Percentiles rank a stretch among this genome's conserved stretches.
phyloP scores from a whole-genome alignment of 2,113 vertebrate species.

The Spea bombifrons region DNA sequence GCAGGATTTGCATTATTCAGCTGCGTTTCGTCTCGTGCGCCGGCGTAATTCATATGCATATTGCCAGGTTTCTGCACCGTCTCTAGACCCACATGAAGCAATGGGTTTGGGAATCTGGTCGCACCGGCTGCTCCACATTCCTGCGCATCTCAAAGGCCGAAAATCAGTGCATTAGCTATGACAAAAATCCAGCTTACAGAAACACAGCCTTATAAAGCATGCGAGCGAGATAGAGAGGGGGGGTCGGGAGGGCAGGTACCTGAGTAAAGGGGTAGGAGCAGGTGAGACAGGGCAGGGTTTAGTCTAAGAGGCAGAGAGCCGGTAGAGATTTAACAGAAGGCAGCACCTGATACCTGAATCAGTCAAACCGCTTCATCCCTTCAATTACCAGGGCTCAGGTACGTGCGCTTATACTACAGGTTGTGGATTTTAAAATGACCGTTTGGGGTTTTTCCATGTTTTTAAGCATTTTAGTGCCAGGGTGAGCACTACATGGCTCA shows the following conservation, averaged over 20 bases:
- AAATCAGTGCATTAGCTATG: background rate
- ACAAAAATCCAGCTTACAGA: conserved; percentile 6
- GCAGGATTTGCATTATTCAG: too few relatives aligned
- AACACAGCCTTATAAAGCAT: conserved; percentile 2
- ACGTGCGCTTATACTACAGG: too few relatives aligned
- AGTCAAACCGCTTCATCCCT: background rate
- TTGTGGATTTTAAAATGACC: too few relatives aligned
- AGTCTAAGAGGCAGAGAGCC: background rate
- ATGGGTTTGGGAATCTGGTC: conserved; percentile 16
- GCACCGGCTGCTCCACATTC: conserved; percentile 22
- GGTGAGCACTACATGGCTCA: too few relatives aligned
- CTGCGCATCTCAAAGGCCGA: background rate
- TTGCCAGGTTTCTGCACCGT: background rate
- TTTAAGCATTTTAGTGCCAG: too few relatives aligned
- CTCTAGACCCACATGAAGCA: background rate
- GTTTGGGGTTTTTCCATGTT: too few relatives aligned
- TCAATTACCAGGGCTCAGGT: too few relatives aligned
- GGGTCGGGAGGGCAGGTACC: background rate
- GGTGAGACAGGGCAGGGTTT: conserved; percentile 7
- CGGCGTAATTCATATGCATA: background rate
- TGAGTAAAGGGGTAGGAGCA: background rate
- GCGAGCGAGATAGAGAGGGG: background rate
- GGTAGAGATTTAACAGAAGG: background rate
- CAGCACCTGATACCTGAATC: background rate
- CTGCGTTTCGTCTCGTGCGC: too few relatives aligned